Evolutionary conservation across 2,797 vertebrate genomes (phyloP).

Genomic region (Anguilla marmorata): DNA sequence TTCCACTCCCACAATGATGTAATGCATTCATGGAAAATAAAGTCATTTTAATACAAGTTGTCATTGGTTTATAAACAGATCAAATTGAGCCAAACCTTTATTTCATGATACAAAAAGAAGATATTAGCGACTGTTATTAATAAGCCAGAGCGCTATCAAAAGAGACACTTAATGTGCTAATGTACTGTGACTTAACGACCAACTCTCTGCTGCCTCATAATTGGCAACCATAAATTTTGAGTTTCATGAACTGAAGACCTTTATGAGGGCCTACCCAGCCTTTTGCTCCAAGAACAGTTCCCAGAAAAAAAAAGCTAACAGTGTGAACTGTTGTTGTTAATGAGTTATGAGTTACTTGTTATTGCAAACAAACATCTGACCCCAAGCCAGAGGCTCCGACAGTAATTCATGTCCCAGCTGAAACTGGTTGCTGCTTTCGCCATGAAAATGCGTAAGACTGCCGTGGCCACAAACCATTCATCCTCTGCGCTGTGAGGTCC

Average conservation of each 20-base stretch:
- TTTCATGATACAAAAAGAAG: background rate
- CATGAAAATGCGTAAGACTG: background rate
- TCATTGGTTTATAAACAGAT: background rate
- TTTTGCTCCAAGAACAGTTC: background rate
- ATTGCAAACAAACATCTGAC: background rate
- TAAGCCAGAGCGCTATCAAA: background rate
- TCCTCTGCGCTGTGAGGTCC: conserved; percentile 21
- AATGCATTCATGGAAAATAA: background rate
- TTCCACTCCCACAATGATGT: background rate
- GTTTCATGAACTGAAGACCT: background rate
- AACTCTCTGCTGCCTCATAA: background rate
- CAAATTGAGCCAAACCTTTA: background rate
- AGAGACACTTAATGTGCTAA: background rate
- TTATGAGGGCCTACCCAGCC: background rate
- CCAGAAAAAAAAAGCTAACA: background rate
- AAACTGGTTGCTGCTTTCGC: background rate
- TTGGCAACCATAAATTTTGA: background rate
- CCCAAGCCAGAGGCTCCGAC: background rate
- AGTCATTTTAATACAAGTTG: background rate
- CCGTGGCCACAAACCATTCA: conserved; percentile 7
- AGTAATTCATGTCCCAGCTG: conserved; percentile 5
- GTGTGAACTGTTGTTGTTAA: background rate
- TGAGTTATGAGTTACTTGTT: conserved; percentile 6
- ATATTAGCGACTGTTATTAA: background rate
- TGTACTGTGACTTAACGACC: background rate